Evolutionary conservation across 2,113 vertebrate species (phyloP), one percentile per base, ranked within the genome.

Genomic region (Perccottus glenii): DNA sequence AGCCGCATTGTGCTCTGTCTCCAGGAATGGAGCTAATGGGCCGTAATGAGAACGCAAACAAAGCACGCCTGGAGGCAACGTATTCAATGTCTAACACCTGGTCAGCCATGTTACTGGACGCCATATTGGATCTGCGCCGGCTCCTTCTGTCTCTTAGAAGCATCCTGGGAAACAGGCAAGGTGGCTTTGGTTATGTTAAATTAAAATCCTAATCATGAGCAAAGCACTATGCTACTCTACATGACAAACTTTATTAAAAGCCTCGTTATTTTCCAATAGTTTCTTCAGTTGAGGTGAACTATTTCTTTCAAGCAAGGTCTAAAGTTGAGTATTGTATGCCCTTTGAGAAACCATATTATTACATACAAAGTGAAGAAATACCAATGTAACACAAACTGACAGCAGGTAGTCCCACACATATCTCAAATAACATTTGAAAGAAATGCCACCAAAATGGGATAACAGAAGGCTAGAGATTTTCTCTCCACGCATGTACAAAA

Each of bases 31-130:
- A 52, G 73, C 76, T 88, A 87, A 88, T 87, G 85, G 80, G 77
- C 77, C 62, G 60, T 88, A 78, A 82, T 84, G 63, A 82, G 80
- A 70, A 81, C 71, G 65, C 85, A 87, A 83, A 80, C 43, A 51
- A 85, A 80, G 77, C 74, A 73, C 78, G 73, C 85, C 87, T 83
- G 65, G 59, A 85, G 78, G 82, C 78, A 40, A 61, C 52, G 40
- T 76, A 45, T 55, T 38, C 42, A 19, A 79, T 80, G 83, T 85
- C 83, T 80, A 84, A 88, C 87, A 88, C 84, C 87, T 86, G 85
- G 78, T 88, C 85, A 75, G 82, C 80, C 83, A 79, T 86, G 82
- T 77, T 68, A 77, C 78, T 36, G 15, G 58, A 61, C 11, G 78
- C 77, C 77, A 84, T 81, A 49, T 42, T 86, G 85, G 78, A 78